Conservation (phyloP, 2,888 invertebrate species). For the Stictocephala bisonia region DNA sequence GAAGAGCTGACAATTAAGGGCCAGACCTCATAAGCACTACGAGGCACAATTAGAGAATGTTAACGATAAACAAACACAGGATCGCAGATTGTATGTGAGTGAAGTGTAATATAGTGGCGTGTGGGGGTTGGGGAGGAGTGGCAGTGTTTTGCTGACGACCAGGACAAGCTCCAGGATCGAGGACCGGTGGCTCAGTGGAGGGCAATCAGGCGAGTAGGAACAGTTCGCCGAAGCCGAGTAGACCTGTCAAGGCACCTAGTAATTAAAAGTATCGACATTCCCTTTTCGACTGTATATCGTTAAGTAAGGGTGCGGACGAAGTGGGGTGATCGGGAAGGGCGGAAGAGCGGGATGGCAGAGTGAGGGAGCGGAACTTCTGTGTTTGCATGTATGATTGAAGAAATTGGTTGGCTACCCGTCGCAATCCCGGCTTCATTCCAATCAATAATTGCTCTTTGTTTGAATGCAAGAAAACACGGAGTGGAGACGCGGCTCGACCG, state of each 20-base stretch:
- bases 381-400: constrained; percentile 50
- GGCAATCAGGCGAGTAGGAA: not conserved
- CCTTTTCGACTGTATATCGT: constrained; percentile 21
- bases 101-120: too few relatives aligned
- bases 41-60: too few relatives aligned
- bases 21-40: too few relatives aligned
- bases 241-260: too few relatives aligned
- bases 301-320: constrained; percentile 1
- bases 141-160: too few relatives aligned
- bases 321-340: constrained; percentile 7
- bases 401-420: constrained; percentile 38
- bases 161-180: too few relatives aligned
- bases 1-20: too few relatives aligned
- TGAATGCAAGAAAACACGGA: constrained; percentile 50
- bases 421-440: constrained; percentile 46
- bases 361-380: constrained; percentile 2
- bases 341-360: not conserved
- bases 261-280: constrained; percentile 41
- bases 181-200: too few relatives aligned
- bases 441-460: constrained; percentile 52
- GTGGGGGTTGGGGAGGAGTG: too few relatives aligned
- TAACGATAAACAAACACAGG: too few relatives aligned
- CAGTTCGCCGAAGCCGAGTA: too few relatives aligned
- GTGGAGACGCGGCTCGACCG: constrained; percentile 31
- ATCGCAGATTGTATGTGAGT: too few relatives aligned